A percentile compares a stretch with the other conserved stretches of the same genome.
These are phyloP conservation scores for Trichogramma evanescens DNA, from an alignment of 2,888 invertebrate genomes.

Conservation along the genomic window DNA sequence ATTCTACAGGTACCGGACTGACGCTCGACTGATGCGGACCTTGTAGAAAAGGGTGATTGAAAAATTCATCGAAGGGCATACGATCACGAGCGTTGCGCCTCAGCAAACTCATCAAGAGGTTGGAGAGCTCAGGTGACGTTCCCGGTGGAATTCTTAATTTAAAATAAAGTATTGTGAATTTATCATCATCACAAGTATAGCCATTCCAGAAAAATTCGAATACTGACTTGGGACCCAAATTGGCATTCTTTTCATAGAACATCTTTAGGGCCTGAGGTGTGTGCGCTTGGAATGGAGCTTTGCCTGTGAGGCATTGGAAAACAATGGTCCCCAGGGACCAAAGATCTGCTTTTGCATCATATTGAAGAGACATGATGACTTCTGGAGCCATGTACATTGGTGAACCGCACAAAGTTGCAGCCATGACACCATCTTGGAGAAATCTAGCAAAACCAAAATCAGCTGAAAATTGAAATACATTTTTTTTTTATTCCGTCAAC, in stretches of 20 bases:
- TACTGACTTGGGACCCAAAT: constrained; percentile 80
- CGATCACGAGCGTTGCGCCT: constrained; percentile 90
- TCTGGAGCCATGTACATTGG: constrained; percentile 99
- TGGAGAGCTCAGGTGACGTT: constrained; percentile 82
- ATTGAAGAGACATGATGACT: constrained; percentile 97
- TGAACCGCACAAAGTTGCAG: constrained; percentile 97
- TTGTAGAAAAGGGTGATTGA: constrained; percentile 85
- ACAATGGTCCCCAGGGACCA: constrained; percentile 99
- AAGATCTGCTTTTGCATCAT: constrained; percentile 97
- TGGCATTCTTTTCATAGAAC: constrained; percentile 92
- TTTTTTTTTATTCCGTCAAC: background rate
- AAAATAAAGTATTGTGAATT: background rate
- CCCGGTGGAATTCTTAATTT: constrained; percentile 80
- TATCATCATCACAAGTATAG: background rate
- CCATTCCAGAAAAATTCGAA: background rate
- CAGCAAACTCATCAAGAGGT: constrained; percentile 78
- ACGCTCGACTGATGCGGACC: constrained; percentile 50
- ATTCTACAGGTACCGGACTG: constrained; percentile 45
- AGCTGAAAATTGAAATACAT: constrained; percentile 53
- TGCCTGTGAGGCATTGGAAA: constrained; percentile 95
- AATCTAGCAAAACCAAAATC: constrained; percentile 99
- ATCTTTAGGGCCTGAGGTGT: constrained; percentile 95
- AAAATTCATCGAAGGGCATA: constrained; percentile 94
- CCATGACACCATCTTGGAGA: constrained; percentile 98
- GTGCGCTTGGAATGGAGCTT: constrained; percentile 96